Base-by-base conservation (phyloP, 2,888 invertebrate species). In the Scaptomyza cyrtandrae region DNA sequence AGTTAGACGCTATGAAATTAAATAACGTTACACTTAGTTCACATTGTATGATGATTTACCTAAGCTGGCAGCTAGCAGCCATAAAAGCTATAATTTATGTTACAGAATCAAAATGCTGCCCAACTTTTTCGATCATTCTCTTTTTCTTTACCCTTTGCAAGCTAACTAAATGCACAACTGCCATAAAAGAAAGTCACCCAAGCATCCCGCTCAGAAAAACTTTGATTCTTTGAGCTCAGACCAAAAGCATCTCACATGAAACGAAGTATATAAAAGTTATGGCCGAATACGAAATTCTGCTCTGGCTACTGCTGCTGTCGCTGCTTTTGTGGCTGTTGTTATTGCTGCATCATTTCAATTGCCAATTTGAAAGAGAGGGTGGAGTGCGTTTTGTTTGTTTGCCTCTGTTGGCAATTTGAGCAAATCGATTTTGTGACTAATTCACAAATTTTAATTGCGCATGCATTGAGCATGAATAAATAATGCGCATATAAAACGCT, bases 371-470 rank as follows among this genome's bases (percentile, higher is more conserved):
- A 43, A 41, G 19, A 10, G 33, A 33, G 14, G 29, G 13, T 31
- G 29, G 16, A 39, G 33, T 6, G 43, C 9, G 24, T n/a, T 5
- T 24, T 16, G 27, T 27, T 27, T 7, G 10, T 45, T 53, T 60
- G 43, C n/a, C 46, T 41, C 39, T 69, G 46, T 52, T 71, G 65
- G 66, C 77, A 83, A 77, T 80, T 82, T 79, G 53, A 53, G 48
- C 61, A 75, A 86, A 86, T 82, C 84, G 82, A 82, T 86, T 83
- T 81, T 83, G 78, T 86, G 81, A 84, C 84, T 82, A 86, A 86
- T 82, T 82, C 81, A 71, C 57, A 71, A 80, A 84, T 86, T 76
- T 78, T 78, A 86, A 82, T 86, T 82, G 73, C 59, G 62, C 86
- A 83, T 83, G 86, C 86, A 83, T 78, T 81, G 79, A 46, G 66